Evolutionary conservation across 2,888 invertebrate genomes (phyloP), one percentile per base, ranked within the genome.

Genomic region (Unio pictorum): DNA sequence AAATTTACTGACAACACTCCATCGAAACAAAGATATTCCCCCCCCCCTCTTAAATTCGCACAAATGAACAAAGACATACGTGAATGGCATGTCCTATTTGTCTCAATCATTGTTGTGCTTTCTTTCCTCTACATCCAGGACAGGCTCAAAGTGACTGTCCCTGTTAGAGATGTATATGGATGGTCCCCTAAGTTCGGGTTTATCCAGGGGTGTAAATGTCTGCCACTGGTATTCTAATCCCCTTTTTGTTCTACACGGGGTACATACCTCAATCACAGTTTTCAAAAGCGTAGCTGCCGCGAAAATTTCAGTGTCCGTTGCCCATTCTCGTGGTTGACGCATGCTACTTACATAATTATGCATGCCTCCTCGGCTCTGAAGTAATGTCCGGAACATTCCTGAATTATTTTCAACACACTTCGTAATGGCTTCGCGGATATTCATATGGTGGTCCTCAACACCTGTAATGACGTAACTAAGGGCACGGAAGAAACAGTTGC

Each of bases 401-500:
- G 80, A 76, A 66, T 80, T 73, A 15, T 80, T 73, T 45, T 73
- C 73, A 17, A 81, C 80, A 61, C 80, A 80, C 56, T 74, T 72
- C 3, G 81, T 81, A 15, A 81, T 74, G 2, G 75, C 74, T 59
- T 75, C 67, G 0, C 81, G 70, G 28, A 81, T 74, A 0, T 69
- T 65, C 76, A 80, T 72, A 56, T 81, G 81, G 56, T 81, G 73
- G 18, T 76, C 70, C 64, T 81, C 81, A 18, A 75, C 72, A 20
- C 81, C 81, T 1, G 75, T 73, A 8, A 81, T 78, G 20, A 80
- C 60, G 3, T 73, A 73, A 69, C 81, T 78, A n/a, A 81, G 69
- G 1, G 81, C 81, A n/a, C 81, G 78, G 70, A 81, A 81, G 71
- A 81, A 81, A 30, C 81, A 81, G 61, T 81, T 81, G 1, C 81